These are phyloP conservation scores for Nezara viridula DNA, from an alignment of 2,888 invertebrate genomes.

Conservation along the genomic window DNA sequence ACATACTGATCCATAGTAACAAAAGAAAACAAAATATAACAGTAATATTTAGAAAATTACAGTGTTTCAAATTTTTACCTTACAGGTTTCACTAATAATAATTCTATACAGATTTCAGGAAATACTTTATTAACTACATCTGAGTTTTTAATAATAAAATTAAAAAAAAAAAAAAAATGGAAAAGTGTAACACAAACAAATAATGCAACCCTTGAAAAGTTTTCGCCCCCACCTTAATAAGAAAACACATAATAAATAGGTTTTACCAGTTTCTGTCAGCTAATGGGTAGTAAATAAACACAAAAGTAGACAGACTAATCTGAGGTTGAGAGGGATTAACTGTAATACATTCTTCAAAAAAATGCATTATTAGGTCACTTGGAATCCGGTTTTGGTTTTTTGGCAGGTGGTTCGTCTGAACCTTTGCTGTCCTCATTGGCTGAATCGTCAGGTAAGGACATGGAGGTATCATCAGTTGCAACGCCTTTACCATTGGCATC, in stretches of 20 bases:
- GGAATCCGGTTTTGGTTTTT: conserved; percentile 68
- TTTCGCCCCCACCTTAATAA: conserved; percentile 59
- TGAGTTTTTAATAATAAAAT: conserved; percentile 27
- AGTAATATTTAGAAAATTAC: neutral
- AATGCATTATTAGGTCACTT: conserved; percentile 57
- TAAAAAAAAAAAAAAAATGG: neutral
- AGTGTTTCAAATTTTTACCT: conserved; percentile 25
- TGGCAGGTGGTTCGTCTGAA: conserved; percentile 69
- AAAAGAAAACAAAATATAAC: neutral
- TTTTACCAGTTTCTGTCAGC: conserved; percentile 51
- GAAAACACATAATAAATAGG: conserved; percentile 57
- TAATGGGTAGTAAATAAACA: conserved; percentile 55
- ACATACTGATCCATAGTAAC: neutral
- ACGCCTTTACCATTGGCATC: conserved; percentile 61
- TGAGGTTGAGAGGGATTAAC: conserved; percentile 59
- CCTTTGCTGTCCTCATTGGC: conserved; percentile 55
- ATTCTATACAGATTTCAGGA: conserved; percentile 16
- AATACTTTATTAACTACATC: conserved; percentile 30
- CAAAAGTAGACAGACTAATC: conserved; percentile 56
- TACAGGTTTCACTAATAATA: conserved; percentile 31
- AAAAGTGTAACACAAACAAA: conserved; percentile 53
- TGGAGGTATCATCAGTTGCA: conserved; percentile 64
- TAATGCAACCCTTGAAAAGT: conserved; percentile 52
- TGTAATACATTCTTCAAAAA: conserved; percentile 59
- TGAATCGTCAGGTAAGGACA: conserved; percentile 64